These are phyloP conservation scores for Rallus limicola DNA, from an alignment of 2,113 vertebrate genomes.

Conservation along the genomic window DNA sequence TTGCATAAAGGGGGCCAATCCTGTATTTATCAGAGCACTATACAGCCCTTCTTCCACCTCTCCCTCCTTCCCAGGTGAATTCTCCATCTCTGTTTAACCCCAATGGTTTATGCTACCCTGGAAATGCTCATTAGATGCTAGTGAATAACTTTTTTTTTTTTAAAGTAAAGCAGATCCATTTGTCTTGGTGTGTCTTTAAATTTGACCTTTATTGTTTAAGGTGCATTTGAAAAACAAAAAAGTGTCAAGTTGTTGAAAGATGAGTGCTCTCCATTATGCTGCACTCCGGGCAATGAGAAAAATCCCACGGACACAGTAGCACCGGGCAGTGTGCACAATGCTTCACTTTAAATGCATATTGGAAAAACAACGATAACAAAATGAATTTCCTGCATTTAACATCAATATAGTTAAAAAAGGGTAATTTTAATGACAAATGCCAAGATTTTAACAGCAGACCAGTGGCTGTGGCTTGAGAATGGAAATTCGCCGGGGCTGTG, in stretches of 20 bases:
- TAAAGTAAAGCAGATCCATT: background rate
- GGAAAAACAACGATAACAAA: conserved; percentile 15
- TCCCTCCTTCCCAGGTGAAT: background rate
- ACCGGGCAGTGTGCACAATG: background rate
- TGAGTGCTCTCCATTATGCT: background rate
- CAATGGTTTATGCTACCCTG: background rate
- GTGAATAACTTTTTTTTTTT: background rate
- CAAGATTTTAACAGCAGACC: background rate
- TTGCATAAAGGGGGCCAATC: background rate
- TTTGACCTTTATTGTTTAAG: conserved; percentile 44
- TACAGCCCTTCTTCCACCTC: background rate
- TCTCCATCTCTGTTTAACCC: conserved; percentile 9
- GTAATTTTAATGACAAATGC: background rate
- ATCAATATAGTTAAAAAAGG: background rate
- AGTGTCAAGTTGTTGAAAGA: conserved; percentile 18
- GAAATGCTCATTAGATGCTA: conserved; percentile 10
- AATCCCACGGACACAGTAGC: background rate
- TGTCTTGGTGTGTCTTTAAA: conserved; percentile 32
- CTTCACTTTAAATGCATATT: conserved; percentile 10
- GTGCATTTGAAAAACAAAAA: background rate
- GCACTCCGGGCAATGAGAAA: background rate
- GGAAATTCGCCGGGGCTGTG: background rate
- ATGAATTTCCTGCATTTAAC: background rate
- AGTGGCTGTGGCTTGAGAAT: background rate
- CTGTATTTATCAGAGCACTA: background rate